phyloP scores from a whole-genome alignment of 1,140 invertebrate species.

The Antheraea mylitta region DNA sequence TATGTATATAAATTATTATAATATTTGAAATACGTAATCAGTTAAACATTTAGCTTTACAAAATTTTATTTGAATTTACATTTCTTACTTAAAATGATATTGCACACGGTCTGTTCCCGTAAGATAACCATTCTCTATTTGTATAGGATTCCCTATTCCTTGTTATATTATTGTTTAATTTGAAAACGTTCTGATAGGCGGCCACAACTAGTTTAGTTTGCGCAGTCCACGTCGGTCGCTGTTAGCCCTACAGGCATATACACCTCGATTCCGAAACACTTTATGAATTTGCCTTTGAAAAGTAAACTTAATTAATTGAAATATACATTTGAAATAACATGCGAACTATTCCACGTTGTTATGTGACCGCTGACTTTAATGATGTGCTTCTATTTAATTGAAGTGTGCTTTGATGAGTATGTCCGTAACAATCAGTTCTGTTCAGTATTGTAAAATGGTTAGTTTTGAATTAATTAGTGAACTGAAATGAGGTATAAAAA shows the following conservation, averaged over 20 bases:
- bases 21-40: too few relatives aligned
- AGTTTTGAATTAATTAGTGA: neutral
- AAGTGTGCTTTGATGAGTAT: conserved; percentile 5
- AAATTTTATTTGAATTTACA: too few relatives aligned
- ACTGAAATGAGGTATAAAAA: too few relatives aligned
- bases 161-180: conserved; percentile 28
- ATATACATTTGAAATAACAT: conserved; percentile 60
- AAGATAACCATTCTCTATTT: conserved; percentile 20
- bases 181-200: conserved; percentile 22
- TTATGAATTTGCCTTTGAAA: conserved; percentile 56
- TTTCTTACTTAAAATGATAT: too few relatives aligned
- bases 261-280: conserved; percentile 34
- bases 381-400: neutral
- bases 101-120: neutral
- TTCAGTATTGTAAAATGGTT: neutral
- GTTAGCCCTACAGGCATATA: conserved; percentile 35
- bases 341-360: conserved; percentile 15
- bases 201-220: conserved; percentile 43
- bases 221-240: conserved; percentile 14
- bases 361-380: conserved; percentile 13
- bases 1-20: too few relatives aligned
- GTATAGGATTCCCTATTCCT: conserved; percentile 21
- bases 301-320: too few relatives aligned
- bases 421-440: neutral
- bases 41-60: too few relatives aligned